Percentiles rank a stretch among this genome's conserved stretches.
These are phyloP conservation scores for Dermatemys mawii DNA, from an alignment of 2,113 vertebrate genomes.

Conservation along the genomic window DNA sequence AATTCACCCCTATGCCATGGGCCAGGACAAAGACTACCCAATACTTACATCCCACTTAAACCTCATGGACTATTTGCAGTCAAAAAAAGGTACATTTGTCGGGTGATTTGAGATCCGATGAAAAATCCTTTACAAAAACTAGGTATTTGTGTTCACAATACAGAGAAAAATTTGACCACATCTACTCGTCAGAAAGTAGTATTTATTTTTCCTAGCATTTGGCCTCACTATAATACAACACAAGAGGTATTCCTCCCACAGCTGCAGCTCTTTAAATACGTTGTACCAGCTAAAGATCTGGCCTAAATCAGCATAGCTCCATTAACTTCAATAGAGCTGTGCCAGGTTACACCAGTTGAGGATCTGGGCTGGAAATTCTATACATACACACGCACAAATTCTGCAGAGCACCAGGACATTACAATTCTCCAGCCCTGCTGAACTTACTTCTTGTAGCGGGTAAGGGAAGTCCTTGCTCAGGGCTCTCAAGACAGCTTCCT, in stretches of 20 bases:
- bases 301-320: background rate
- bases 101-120: too few relatives aligned
- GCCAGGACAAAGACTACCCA: too few relatives aligned
- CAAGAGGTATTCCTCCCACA: background rate
- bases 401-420: background rate
- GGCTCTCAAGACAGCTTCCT: background rate
- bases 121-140: too few relatives aligned
- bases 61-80: too few relatives aligned
- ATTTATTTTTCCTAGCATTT: background rate
- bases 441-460: background rate
- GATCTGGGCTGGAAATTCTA: background rate
- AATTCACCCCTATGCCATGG: too few relatives aligned
- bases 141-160: background rate
- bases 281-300: background rate
- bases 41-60: too few relatives aligned
- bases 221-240: background rate
- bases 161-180: background rate
- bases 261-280: background rate
- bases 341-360: background rate
- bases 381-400: background rate
- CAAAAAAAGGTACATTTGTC: too few relatives aligned
- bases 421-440: background rate
- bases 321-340: background rate
- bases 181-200: background rate
- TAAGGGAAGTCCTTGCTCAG: background rate